phyloP scores from a whole-genome alignment of 2,113 vertebrate genomes.

The Cavia porcellus region DNA sequence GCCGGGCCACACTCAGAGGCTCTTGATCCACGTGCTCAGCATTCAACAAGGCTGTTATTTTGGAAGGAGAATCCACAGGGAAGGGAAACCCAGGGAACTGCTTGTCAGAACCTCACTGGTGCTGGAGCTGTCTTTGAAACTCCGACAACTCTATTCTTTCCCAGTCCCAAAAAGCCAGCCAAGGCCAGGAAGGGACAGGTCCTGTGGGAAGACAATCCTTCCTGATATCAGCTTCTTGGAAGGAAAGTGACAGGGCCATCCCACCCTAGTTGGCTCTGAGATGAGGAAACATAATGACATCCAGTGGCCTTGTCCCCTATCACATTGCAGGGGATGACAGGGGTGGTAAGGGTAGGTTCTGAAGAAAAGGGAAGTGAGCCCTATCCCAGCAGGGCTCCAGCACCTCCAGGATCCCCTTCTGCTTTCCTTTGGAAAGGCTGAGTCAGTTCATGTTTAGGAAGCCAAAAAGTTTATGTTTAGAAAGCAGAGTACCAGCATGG shows the following conservation, averaged over 20 bases:
- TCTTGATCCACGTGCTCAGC: slow-evolving; percentile 1
- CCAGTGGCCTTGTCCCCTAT: background rate
- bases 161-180: background rate
- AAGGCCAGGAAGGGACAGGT: background rate
- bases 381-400: background rate
- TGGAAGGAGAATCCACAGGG: slow-evolving; percentile 46
- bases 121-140: background rate
- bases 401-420: background rate
- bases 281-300: background rate
- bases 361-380: background rate
- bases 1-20: background rate
- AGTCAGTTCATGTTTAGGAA: background rate
- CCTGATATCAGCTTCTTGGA: background rate
- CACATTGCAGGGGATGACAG: accelerated
- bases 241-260: background rate
- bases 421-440: background rate
- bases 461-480: background rate
- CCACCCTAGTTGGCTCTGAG: background rate
- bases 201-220: background rate
- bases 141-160: background rate
- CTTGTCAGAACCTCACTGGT: background rate
- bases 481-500: background rate
- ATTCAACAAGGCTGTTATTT: slow-evolving; percentile 52
- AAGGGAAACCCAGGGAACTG: background rate
- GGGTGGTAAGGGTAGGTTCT: background rate